phyloP scores from a whole-genome alignment of 1,140 invertebrate genomes.

The Aphaenogaster ashmeadi region DNA sequence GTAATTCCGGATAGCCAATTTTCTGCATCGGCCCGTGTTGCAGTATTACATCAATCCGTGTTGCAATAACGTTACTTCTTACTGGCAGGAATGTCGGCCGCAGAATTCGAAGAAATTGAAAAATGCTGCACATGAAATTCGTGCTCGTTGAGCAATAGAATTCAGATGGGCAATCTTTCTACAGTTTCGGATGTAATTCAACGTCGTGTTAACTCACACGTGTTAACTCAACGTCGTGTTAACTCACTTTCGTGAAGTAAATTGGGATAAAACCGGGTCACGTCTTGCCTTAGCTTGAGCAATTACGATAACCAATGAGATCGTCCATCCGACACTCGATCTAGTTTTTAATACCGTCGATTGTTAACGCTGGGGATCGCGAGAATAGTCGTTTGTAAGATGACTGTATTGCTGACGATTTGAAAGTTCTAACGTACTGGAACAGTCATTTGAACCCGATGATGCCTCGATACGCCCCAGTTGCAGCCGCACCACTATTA shows the following conservation, averaged over 20 bases:
- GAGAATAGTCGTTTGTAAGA: background rate
- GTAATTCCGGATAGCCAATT: constrained; percentile 4
- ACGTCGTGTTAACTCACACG: background rate
- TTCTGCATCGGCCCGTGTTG: background rate
- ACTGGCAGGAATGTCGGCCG: background rate
- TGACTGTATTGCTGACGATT: background rate
- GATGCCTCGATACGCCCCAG: background rate
- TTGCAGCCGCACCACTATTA: background rate
- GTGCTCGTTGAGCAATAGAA: constrained; percentile 9
- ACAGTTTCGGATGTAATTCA: background rate
- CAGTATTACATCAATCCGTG: constrained; percentile 1
- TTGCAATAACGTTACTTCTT: constrained; percentile 8
- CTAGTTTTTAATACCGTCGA: background rate
- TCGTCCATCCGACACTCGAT: background rate
- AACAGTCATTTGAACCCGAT: background rate
- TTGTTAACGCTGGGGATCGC: background rate
- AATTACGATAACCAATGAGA: background rate
- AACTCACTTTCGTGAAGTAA: background rate
- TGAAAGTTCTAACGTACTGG: background rate
- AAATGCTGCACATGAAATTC: background rate
- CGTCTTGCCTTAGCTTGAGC: background rate
- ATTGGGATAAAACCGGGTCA: background rate
- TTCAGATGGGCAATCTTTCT: background rate
- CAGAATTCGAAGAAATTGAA: background rate
- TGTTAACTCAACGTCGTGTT: background rate